A percentile compares a stretch with the other conserved stretches of the same genome.
phyloP scores from a whole-genome alignment of 2,888 invertebrate genomes.

The Eubasilissa splendida region DNA sequence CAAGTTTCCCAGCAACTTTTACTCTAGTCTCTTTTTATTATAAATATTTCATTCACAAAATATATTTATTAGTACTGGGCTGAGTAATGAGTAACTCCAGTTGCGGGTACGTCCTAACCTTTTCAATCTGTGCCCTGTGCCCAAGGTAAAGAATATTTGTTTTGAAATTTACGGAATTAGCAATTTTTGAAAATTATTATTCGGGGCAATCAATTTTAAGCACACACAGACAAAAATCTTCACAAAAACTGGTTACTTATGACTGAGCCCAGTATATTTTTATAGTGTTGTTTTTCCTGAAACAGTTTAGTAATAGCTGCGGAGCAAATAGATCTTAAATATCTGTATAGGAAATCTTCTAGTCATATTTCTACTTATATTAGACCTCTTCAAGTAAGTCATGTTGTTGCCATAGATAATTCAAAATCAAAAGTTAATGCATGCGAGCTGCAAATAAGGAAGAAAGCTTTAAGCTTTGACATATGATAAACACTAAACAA shows the following conservation, averaged over 20 bases:
- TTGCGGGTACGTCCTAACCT: too few relatives aligned
- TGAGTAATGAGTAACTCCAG: not conserved
- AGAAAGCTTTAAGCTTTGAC: conserved; percentile 59
- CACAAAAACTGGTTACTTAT: too few relatives aligned
- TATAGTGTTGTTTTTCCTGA: conserved; percentile 20
- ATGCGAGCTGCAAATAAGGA: conserved; percentile 57
- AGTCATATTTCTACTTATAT: conserved; percentile 55
- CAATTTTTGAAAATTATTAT: too few relatives aligned
- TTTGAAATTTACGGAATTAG: too few relatives aligned
- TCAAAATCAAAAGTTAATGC: conserved; percentile 53
- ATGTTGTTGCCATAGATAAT: conserved; percentile 57
- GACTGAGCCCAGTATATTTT: conserved; percentile 9
- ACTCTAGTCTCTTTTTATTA: not conserved
- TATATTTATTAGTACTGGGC: not conserved
- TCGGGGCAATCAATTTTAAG: too few relatives aligned
- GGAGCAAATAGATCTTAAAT: conserved; percentile 56
- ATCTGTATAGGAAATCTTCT: conserved; percentile 56
- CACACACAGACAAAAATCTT: too few relatives aligned
- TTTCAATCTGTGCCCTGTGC: too few relatives aligned
- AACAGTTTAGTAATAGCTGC: conserved; percentile 54
- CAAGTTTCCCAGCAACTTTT: conserved; percentile 44
- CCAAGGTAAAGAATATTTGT: too few relatives aligned
- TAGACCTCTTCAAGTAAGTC: conserved; percentile 57
- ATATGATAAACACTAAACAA: conserved; percentile 58
- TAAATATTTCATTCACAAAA: not conserved